Conservation (phyloP, 2,797 vertebrate genomes). For the Oophaga sylvatica region DNA sequence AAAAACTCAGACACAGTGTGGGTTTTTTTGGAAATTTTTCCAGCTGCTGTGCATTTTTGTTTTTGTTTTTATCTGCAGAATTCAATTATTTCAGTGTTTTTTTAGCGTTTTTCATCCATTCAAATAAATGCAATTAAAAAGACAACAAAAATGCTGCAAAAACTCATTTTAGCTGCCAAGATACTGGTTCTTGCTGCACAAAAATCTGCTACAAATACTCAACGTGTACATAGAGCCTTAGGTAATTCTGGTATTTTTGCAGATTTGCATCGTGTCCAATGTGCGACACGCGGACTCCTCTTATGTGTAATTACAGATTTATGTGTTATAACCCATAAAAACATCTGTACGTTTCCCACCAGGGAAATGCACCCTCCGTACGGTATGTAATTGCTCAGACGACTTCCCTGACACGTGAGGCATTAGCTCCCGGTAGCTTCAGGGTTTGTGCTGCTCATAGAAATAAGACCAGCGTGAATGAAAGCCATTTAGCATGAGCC, state of each 20-base stretch:
- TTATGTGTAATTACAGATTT: neutral
- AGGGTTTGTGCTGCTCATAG: constrained; percentile 12
- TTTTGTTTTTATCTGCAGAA: no score
- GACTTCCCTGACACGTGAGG: constrained; percentile 42
- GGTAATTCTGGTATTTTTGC: neutral
- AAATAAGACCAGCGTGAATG: constrained; percentile 25
- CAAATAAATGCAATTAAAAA: no score
- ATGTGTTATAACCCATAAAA: neutral
- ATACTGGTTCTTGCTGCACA: no score
- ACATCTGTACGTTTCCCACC: constrained; percentile 10
- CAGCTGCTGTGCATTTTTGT: no score
- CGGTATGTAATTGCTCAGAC: neutral
- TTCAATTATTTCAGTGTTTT: no score
- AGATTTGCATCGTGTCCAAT: neutral
- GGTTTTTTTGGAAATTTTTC: no score
- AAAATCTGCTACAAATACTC: no score
- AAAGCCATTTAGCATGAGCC: constrained; percentile 49
- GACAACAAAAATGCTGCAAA: no score
- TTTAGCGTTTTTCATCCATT: no score
- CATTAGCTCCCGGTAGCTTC: constrained; percentile 36
- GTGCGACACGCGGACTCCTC: neutral
- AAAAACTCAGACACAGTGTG: no score
- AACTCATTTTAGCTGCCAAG: no score
- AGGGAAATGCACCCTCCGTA: neutral
- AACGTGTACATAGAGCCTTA: no score